Evolutionary conservation across 2,797 vertebrate genomes (phyloP).

Genomic region (Pseudotriccus pelzelni): DNA sequence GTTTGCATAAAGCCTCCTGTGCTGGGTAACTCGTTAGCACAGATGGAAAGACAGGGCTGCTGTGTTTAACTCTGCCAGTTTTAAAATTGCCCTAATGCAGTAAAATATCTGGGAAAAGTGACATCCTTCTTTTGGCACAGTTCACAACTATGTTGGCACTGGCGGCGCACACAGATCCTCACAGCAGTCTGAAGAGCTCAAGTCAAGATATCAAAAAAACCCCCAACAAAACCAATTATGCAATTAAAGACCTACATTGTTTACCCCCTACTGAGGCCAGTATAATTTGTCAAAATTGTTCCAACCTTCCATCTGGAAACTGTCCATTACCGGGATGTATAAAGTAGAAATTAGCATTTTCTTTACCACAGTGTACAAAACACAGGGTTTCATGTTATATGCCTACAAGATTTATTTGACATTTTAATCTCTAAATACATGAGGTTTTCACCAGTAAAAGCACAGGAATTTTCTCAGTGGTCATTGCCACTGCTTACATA

Average conservation of each 20-base stretch:
- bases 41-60: background rate
- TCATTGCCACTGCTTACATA: conserved; percentile 7
- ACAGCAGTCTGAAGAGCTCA: background rate
- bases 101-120: background rate
- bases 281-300: background rate
- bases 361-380: background rate
- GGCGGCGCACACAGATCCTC: background rate
- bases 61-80: background rate
- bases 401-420: conserved; percentile 51
- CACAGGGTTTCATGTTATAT: background rate
- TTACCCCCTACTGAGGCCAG: background rate
- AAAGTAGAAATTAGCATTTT: background rate
- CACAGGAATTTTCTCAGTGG: conserved; percentile 52
- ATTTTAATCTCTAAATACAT: conserved; percentile 53
- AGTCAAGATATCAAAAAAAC: background rate
- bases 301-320: background rate
- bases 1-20: background rate
- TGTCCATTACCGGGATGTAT: background rate
- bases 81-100: background rate
- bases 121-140: background rate
- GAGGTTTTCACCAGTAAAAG: conserved; percentile 52
- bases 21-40: background rate
- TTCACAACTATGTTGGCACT: background rate
- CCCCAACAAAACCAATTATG: background rate
- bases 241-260: background rate